A percentile compares a stretch with the other conserved stretches of the same genome.
Evolutionary conservation across 2,797 vertebrate species (phyloP).

Genomic region (Halcyon chelicuti): DNA sequence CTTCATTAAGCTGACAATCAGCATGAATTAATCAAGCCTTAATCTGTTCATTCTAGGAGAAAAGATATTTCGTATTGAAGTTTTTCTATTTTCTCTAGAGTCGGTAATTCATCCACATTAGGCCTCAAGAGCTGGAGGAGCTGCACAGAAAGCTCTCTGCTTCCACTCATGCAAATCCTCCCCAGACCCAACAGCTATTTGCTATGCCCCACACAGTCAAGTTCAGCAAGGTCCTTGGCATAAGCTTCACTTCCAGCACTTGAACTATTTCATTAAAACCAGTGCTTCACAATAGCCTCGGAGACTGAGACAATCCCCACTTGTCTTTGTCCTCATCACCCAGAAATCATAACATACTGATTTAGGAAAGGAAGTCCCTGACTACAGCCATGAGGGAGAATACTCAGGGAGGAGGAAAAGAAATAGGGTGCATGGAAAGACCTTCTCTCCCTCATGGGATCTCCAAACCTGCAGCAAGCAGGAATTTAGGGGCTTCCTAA

Average conservation of each 20-base stretch:
- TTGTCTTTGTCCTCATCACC: neutral
- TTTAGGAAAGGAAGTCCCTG: neutral
- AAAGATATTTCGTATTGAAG: neutral
- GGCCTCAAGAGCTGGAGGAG: neutral
- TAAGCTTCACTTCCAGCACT: neutral
- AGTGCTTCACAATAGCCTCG: accelerated
- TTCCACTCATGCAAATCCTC: neutral
- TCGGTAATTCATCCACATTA: neutral
- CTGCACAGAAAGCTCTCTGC: neutral
- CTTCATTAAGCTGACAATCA: slow-evolving; percentile 36
- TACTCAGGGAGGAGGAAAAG: neutral
- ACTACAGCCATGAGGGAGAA: neutral
- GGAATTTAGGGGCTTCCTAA: neutral
- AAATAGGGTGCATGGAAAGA: neutral
- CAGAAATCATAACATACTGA: neutral
- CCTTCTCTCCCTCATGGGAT: accelerated
- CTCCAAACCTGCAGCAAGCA: neutral
- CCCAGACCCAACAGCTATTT: neutral
- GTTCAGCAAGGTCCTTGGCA: neutral
- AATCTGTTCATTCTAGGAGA: neutral
- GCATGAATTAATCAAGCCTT: slow-evolving; percentile 17
- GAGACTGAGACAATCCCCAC: neutral
- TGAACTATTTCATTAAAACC: neutral
- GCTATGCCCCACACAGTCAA: neutral
- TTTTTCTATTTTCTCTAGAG: neutral